Conservation (phyloP, 2,113 vertebrate genomes). For the Pseudopipra pipra region DNA sequence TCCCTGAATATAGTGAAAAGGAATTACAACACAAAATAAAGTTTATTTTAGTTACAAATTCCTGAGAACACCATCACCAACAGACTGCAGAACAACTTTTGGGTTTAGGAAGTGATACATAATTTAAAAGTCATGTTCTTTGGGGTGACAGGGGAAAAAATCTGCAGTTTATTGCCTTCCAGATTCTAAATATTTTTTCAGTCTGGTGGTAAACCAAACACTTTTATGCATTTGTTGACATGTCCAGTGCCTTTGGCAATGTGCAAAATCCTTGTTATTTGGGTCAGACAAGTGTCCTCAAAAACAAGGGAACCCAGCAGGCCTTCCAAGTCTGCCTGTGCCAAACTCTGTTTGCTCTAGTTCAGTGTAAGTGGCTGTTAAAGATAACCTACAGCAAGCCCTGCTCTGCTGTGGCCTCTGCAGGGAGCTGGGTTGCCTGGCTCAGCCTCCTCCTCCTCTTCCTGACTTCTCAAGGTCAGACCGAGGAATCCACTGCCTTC, state of each 20-base stretch:
- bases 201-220: background rate
- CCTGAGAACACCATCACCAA: background rate
- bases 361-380: background rate
- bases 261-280: background rate
- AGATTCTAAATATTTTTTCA: background rate
- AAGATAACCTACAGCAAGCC: background rate
- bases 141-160: background rate
- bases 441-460: background rate
- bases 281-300: slow-evolving; percentile 13
- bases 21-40: background rate
- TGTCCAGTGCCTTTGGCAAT: background rate
- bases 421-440: background rate
- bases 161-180: background rate
- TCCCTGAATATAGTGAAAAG: background rate
- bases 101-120: background rate
- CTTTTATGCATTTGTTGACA: slow-evolving; percentile 11
- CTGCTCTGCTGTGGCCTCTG: background rate
- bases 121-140: background rate
- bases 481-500: background rate
- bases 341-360: background rate
- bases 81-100: background rate
- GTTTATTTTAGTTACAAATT: background rate
- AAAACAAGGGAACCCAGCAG: background rate
- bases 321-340: background rate
- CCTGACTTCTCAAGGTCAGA: slow-evolving; percentile 22